phyloP scores from a whole-genome alignment of 2,888 invertebrate genomes.

The Philaethria dido region DNA sequence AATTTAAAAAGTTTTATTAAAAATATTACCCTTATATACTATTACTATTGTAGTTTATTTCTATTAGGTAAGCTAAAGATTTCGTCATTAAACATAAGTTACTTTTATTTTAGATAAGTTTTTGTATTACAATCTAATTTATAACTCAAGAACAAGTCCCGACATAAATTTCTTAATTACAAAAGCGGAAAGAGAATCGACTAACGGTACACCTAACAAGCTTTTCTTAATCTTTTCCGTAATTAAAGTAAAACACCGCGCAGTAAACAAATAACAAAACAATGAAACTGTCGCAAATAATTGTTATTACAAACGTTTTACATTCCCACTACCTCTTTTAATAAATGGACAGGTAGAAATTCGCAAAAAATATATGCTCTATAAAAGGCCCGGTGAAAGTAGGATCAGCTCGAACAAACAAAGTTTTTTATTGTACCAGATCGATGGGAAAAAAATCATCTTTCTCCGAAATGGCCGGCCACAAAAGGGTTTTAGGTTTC shows the following conservation, averaged over 20 bases:
- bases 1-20: too few relatives aligned
- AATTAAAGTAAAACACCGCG: constrained; percentile 25
- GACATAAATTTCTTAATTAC: neutral
- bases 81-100: too few relatives aligned
- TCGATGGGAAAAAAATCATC: constrained; percentile 57
- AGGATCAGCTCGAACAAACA: constrained; percentile 61
- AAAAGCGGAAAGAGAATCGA: neutral
- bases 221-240: neutral
- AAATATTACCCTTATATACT: too few relatives aligned
- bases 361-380: constrained; percentile 48
- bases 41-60: too few relatives aligned
- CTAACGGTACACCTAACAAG: constrained; percentile 30
- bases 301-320: constrained; percentile 48
- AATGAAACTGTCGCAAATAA: constrained; percentile 31
- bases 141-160: neutral
- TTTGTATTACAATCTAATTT: neutral
- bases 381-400: constrained; percentile 67
- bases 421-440: constrained; percentile 57
- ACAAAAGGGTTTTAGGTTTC: constrained; percentile 81
- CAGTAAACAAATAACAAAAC: constrained; percentile 19
- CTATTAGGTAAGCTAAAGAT: too few relatives aligned
- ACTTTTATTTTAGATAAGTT: too few relatives aligned
- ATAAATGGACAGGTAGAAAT: constrained; percentile 51
- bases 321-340: constrained; percentile 62
- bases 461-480: constrained; percentile 64